Evolutionary conservation across 1,140 invertebrate genomes (phyloP).

Genomic region (Lycorma delicatula): DNA sequence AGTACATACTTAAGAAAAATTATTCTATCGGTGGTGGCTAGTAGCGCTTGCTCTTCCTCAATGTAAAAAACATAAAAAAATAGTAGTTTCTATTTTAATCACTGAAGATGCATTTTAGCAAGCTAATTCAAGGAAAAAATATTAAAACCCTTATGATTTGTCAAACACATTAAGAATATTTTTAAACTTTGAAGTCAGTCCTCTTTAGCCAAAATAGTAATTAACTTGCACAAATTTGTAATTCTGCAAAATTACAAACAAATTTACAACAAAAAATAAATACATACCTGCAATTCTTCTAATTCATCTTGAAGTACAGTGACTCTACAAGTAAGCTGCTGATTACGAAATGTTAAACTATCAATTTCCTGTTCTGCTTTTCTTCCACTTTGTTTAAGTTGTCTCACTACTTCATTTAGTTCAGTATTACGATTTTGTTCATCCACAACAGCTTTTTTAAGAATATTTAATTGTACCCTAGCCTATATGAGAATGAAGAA

Average conservation of each 20-base stretch:
- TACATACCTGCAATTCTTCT: conserved; percentile 48
- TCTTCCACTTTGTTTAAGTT: conserved; percentile 71
- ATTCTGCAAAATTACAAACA: not conserved
- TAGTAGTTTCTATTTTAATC: no score
- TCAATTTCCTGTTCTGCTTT: conserved; percentile 89
- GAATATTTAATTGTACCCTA: conserved; percentile 75
- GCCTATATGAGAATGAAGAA: conserved; percentile 47
- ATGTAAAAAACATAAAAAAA: no score
- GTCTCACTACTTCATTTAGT: conserved; percentile 64
- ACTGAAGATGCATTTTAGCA: no score
- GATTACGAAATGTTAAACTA: conserved; percentile 85
- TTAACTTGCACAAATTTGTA: no score
- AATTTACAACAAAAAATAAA: no score
- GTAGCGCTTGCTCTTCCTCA: no score
- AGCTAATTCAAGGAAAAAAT: no score
- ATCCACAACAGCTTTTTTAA: conserved; percentile 86
- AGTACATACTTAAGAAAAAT: no score
- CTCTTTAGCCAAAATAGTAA: not conserved
- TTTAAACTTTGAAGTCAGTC: not conserved
- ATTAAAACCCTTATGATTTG: no score
- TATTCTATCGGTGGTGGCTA: no score
- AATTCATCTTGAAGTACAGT: conserved; percentile 84
- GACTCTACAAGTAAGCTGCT: conserved; percentile 82
- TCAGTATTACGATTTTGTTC: conserved; percentile 71
- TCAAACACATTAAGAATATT: not conserved